Percentiles rank a stretch among this genome's conserved stretches.
phyloP scores from a whole-genome alignment of 2,113 vertebrate genomes.

The Paramisgurnus dabryanus region DNA sequence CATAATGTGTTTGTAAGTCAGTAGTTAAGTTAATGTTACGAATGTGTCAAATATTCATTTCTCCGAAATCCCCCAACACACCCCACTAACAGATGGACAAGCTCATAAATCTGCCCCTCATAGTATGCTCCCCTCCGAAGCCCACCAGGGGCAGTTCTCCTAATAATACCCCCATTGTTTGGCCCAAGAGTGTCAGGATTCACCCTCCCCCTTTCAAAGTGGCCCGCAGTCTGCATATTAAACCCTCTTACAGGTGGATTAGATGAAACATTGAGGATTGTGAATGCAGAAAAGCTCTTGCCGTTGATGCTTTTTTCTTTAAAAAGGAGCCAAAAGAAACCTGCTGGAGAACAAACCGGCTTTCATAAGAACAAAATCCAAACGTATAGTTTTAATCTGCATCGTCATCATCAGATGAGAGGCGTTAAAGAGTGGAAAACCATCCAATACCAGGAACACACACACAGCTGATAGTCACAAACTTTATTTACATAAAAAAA shows the following conservation, averaged over 20 bases:
- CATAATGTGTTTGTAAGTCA: no score
- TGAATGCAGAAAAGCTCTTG: constrained; percentile 43
- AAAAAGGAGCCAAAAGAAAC: background rate
- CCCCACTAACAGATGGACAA: constrained; percentile 25
- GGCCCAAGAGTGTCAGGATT: constrained; percentile 59
- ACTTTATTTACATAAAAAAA: no score
- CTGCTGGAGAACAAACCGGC: background rate
- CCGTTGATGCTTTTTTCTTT: constrained; percentile 26
- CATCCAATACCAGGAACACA: background rate
- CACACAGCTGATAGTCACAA: background rate
- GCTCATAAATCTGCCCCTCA: constrained; percentile 43
- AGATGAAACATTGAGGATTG: constrained; percentile 69
- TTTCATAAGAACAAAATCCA: background rate
- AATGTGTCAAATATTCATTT: background rate
- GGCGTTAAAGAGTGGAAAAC: no score
- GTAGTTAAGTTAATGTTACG: no score
- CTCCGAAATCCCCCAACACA: constrained; percentile 30
- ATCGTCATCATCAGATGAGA: background rate
- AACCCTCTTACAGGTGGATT: constrained; percentile 74
- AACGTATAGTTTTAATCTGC: background rate
- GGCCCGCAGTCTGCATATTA: constrained; percentile 69
- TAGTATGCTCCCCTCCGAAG: constrained; percentile 16
- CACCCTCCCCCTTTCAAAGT: constrained; percentile 32
- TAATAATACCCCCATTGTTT: constrained; percentile 75
- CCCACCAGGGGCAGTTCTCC: constrained; percentile 31